Evolutionary conservation across 2,113 vertebrate genomes (phyloP).

Genomic region (Hipposideros armiger): DNA sequence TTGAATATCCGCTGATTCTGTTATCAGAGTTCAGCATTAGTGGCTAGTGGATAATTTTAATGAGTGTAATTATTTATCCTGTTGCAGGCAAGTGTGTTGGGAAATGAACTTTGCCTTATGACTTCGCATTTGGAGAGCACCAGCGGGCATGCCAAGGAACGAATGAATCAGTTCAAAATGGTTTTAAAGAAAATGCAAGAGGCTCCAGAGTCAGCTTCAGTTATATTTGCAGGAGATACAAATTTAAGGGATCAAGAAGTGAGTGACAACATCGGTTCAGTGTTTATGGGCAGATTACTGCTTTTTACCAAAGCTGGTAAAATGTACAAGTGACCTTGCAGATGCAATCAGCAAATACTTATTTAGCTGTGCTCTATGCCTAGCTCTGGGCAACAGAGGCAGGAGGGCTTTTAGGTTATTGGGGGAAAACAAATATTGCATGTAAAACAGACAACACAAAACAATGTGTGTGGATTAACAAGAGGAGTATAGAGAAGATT

Average conservation of each 20-base stretch:
- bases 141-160: constrained; percentile 90
- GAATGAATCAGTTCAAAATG: constrained; percentile 91
- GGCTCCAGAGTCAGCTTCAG: constrained; percentile 88
- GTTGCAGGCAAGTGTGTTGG: constrained; percentile 90
- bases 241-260: constrained; percentile 96
- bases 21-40: neutral
- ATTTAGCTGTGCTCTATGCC: neutral
- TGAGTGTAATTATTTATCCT: neutral
- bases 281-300: neutral
- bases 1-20: neutral
- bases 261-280: constrained; percentile 48
- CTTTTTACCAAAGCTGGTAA: neutral
- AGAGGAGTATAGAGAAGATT: neutral
- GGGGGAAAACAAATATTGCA: neutral
- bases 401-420: neutral
- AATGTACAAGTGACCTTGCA: neutral
- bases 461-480: neutral
- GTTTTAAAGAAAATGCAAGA: constrained; percentile 90
- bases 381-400: neutral
- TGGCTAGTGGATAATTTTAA: neutral
- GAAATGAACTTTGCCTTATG: constrained; percentile 94
- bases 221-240: constrained; percentile 97
- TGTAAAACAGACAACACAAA: neutral
- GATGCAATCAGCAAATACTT: neutral
- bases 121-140: constrained; percentile 98